Evolutionary conservation across 2,888 invertebrate genomes (phyloP).

Genomic region (Acleris laterana): DNA sequence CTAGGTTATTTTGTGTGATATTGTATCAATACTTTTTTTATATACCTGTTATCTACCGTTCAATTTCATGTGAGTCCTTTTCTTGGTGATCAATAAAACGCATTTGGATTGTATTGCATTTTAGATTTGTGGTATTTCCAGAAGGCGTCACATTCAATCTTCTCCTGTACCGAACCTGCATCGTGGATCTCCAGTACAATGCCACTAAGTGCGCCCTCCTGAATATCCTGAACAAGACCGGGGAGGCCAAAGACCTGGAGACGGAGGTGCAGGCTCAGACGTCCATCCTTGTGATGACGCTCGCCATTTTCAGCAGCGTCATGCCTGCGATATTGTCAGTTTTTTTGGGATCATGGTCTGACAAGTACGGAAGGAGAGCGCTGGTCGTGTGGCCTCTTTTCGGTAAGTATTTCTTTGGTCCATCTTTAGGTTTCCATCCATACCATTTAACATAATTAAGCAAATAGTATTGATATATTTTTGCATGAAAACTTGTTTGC

Average conservation of each 20-base stretch:
- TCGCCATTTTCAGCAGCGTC: constrained; percentile 81
- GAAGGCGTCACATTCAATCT: constrained; percentile 38
- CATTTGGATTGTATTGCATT: too few relatives aligned
- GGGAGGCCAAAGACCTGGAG: constrained; percentile 37
- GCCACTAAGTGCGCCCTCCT: constrained; percentile 34
- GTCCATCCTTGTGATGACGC: constrained; percentile 81
- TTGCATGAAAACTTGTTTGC: too few relatives aligned
- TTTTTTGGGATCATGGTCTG: constrained; percentile 89
- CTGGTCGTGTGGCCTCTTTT: constrained; percentile 79
- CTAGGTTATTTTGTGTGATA: too few relatives aligned
- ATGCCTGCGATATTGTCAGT: constrained; percentile 85
- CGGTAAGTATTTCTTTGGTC: constrained; percentile 54
- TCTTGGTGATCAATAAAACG: too few relatives aligned
- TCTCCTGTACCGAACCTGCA: constrained; percentile 38
- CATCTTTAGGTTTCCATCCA: not conserved
- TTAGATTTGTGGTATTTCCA: constrained; percentile 24
- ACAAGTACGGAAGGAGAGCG: constrained; percentile 87
- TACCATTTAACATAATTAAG: too few relatives aligned
- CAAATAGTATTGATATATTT: too few relatives aligned
- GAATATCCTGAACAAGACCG: constrained; percentile 34
- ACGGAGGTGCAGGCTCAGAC: constrained; percentile 81
- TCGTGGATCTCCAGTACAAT: constrained; percentile 36
- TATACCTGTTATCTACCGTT: too few relatives aligned
- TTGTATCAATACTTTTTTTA: too few relatives aligned
- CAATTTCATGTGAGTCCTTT: too few relatives aligned